These are phyloP conservation scores for Diarsia brunnea DNA, from an alignment of 2,888 invertebrate genomes.

Conservation along the genomic window DNA sequence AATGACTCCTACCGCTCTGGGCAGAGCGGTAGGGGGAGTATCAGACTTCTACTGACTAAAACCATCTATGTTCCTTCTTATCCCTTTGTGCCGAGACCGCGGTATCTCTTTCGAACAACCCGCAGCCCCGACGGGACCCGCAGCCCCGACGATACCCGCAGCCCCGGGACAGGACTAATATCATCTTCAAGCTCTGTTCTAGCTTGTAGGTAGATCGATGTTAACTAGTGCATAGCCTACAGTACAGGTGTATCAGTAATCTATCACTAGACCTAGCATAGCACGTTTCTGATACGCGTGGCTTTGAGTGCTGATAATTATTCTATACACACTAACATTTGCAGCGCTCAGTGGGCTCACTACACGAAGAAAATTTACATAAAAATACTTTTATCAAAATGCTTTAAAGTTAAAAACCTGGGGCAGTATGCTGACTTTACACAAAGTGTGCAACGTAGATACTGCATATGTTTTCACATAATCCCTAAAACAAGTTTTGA, in stretches of 20 bases:
- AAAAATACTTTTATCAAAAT: constrained; percentile 2
- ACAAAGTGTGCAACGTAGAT: background rate
- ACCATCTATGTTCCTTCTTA: too few species aligned
- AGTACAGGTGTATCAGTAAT: constrained; percentile 15
- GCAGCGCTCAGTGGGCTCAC: background rate
- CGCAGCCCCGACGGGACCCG: too few species aligned
- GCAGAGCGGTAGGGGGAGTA: too few species aligned
- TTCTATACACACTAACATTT: constrained; percentile 9
- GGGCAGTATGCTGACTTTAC: background rate
- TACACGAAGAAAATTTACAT: constrained; percentile 23
- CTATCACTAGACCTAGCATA: constrained; percentile 38
- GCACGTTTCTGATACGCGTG: constrained; percentile 46
- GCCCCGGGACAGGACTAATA: too few species aligned
- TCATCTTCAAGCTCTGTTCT: background rate
- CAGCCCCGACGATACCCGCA: too few species aligned
- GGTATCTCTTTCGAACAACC: too few species aligned
- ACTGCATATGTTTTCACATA: too few species aligned
- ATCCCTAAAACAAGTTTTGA: background rate
- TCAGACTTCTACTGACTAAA: too few species aligned
- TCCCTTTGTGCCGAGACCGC: too few species aligned
- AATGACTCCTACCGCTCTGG: too few species aligned
- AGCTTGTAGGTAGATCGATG: background rate
- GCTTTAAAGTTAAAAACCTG: background rate
- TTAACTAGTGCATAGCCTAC: background rate
- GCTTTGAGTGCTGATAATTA: constrained; percentile 48